Evolutionary conservation across 2,797 vertebrate species (phyloP).

Genomic region (Molossus molossus): DNA sequence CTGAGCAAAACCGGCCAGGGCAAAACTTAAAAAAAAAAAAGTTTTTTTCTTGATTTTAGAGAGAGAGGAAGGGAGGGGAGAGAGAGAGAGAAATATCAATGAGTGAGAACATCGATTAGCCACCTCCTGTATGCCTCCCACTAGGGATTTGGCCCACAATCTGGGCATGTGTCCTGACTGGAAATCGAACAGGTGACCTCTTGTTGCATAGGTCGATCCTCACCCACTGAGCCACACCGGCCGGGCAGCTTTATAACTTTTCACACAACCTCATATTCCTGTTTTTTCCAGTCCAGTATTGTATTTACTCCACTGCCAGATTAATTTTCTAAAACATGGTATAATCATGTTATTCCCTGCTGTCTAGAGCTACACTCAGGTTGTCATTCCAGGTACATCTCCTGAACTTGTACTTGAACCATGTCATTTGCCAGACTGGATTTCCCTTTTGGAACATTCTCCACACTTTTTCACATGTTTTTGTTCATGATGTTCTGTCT

Average conservation of each 20-base stretch:
- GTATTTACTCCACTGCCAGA: neutral
- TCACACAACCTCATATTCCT: neutral
- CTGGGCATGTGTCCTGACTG: too few species aligned
- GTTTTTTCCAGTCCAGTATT: neutral
- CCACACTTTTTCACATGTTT: neutral
- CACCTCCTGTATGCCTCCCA: too few species aligned
- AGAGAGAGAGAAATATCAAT: too few species aligned
- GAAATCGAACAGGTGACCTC: too few species aligned
- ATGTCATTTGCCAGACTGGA: neutral
- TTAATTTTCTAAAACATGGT: conserved; percentile 22
- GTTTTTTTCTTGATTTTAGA: too few species aligned
- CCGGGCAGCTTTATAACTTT: neutral
- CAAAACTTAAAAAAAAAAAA: too few species aligned
- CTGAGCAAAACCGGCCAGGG: too few species aligned
- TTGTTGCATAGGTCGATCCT: too few species aligned
- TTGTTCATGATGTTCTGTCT: conserved; percentile 11
- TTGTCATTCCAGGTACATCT: neutral
- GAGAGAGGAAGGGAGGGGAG: too few species aligned
- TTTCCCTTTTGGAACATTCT: neutral
- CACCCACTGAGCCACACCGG: too few species aligned
- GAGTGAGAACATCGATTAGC: too few species aligned
- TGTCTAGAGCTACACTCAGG: neutral
- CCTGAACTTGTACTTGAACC: neutral
- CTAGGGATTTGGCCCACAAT: too few species aligned
- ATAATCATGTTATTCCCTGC: neutral